Evolutionary conservation across 1,140 invertebrate genomes (phyloP).

Genomic region (Anoplolepis gracilipes): DNA sequence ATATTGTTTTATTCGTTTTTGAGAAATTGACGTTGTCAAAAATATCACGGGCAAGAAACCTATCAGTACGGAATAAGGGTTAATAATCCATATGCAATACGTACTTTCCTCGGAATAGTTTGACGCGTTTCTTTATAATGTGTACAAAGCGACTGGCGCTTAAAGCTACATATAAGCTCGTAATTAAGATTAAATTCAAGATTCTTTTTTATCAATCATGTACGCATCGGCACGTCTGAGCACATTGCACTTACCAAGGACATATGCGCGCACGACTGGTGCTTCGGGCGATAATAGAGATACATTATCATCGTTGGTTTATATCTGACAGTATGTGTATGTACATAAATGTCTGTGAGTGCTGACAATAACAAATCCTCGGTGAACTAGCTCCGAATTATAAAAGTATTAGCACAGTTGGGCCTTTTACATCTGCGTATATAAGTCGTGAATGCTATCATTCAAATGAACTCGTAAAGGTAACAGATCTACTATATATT

Average conservation of each 20-base stretch:
- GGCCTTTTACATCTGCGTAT: conserved; percentile 29
- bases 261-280: background rate
- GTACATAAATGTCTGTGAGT: background rate
- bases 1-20: too few relatives aligned
- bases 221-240: background rate
- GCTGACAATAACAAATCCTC: conserved; percentile 50
- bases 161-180: background rate
- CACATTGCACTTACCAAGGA: background rate
- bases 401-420: conserved; percentile 17
- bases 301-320: background rate
- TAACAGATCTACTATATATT: conserved; percentile 18
- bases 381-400: conserved; percentile 37
- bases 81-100: too few relatives aligned
- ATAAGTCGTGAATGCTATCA: conserved; percentile 24
- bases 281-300: conserved; percentile 6
- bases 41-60: too few relatives aligned
- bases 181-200: conserved; percentile 34
- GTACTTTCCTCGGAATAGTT: background rate
- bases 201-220: conserved; percentile 23
- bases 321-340: background rate
- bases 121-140: background rate
- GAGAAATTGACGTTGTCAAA: too few relatives aligned
- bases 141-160: background rate
- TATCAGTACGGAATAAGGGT: too few relatives aligned
- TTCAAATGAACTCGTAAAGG: conserved; percentile 4